phyloP scores from a whole-genome alignment of 1,140 invertebrate genomes.

The Bicyclus anynana region DNA sequence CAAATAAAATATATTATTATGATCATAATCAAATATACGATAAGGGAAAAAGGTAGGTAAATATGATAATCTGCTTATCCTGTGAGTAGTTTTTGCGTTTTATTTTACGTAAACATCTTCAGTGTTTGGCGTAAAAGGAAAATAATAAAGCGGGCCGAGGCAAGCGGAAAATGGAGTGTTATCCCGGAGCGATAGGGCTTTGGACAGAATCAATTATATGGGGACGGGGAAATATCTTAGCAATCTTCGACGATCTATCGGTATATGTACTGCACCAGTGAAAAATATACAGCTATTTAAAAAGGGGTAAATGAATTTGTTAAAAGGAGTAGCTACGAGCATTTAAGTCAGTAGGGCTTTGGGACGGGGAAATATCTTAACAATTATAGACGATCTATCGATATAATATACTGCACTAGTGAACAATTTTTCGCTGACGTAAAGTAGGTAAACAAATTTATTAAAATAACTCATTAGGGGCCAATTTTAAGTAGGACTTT shows the following conservation, averaged over 20 bases:
- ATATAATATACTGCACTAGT: no score
- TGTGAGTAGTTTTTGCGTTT: slow-evolving; percentile 1
- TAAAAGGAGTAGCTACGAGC: no score
- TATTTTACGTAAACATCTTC: slow-evolving; percentile 14
- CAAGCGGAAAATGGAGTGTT: slow-evolving; percentile 20
- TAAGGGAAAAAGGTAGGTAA: background rate
- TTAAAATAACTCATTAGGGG: no score
- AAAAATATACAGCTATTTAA: no score
- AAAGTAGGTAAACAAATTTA: no score
- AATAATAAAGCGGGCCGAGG: slow-evolving; percentile 12
- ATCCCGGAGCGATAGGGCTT: slow-evolving; percentile 15
- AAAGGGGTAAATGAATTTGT: no score
- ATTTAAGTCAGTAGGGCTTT: no score
- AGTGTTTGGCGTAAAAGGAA: slow-evolving; percentile 11
- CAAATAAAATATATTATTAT: background rate
- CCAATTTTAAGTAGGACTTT: no score
- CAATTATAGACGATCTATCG: background rate
- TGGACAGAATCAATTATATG: slow-evolving; percentile 24
- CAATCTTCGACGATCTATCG: background rate
- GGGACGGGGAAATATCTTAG: background rate
- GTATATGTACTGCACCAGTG: no score
- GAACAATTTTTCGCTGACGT: no score
- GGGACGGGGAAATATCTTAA: background rate
- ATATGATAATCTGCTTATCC: slow-evolving; percentile 15
- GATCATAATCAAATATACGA: background rate